phyloP scores from a whole-genome alignment of 2,797 vertebrate species.

The Sebastes diploproa region DNA sequence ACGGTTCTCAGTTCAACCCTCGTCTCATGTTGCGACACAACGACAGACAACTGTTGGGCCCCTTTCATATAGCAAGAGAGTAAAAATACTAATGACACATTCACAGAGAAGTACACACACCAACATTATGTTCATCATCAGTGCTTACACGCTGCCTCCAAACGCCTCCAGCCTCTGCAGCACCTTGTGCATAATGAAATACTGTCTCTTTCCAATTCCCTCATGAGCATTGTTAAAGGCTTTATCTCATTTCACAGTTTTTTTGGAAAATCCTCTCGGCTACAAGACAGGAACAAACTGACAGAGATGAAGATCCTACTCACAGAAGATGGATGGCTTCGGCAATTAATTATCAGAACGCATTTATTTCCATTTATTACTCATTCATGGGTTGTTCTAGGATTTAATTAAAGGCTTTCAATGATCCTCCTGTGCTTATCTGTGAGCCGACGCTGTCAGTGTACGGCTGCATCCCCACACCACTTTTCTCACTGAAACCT shows the following conservation, averaged over 20 bases:
- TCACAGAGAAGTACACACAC: neutral
- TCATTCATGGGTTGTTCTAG: slow-evolving; percentile 10
- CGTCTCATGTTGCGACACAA: slow-evolving; percentile 37
- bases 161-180: neutral
- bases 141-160: neutral
- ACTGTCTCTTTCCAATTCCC: neutral
- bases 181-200: slow-evolving; percentile 15
- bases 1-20: neutral
- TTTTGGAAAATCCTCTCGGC: slow-evolving; percentile 1
- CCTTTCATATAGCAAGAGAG: neutral
- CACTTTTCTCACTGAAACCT: neutral
- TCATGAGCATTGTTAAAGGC: neutral
- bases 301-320: neutral
- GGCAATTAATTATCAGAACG: slow-evolving; percentile 4
- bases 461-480: neutral
- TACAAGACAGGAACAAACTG: neutral
- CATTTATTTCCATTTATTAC: slow-evolving; percentile 1
- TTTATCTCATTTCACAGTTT: slow-evolving; percentile 13
- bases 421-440: neutral
- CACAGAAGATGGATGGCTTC: slow-evolving; percentile 1
- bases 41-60: neutral
- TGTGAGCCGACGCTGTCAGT: neutral
- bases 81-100: neutral
- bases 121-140: neutral
- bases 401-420: slow-evolving; percentile 52